Evolutionary conservation across 2,113 vertebrate genomes (phyloP), one percentile per base, ranked within the genome.

Genomic region (Archocentrus centrarchus): DNA sequence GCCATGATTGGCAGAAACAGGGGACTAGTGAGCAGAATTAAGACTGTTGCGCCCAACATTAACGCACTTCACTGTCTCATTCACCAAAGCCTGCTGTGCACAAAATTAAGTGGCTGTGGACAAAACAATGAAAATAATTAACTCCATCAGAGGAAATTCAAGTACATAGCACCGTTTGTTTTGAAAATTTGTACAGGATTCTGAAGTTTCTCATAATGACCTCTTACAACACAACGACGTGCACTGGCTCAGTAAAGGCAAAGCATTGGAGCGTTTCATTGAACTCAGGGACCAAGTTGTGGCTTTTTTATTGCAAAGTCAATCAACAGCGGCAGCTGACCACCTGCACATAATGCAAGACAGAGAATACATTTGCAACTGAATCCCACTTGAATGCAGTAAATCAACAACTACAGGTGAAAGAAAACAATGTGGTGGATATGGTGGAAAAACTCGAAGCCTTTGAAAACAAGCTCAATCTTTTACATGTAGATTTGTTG

Each of bases 121-220:
- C 22, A 63, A 79, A 80, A 61, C n/a, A 57, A 27, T 64, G 17
- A 61, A 73, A 8, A 79, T 18, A 47, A 57, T 75, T 41, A n/a
- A 79, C 44, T 55, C 53, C 5, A 68, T 70, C 11, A 59, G 14
- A 5, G 27, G 11, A 20, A 61, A 17, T 18, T 17, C 17, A 53
- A 18, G 17, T 17, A 63, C 61, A 11, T 32, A 35, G 32, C 61
- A 20, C 17, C 3, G 32, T 11, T 11, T 63, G 30, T 37, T 61
- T 35, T 6, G 1, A 35, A 35, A 35, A 6, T 35, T 6, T 35
- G 32, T 35, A 17, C 60, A 4, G 15, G 61, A 63, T 20, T 63
- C 61, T 5, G 1, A 62, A 4, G 60, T 32, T 3, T 63, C 61
- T 63, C 15, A 37, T 15, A 8, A 63, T 37, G 61, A 63, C 32